Percentiles rank a stretch among this genome's conserved stretches.
These are phyloP conservation scores for Siderastrea radians DNA, from an alignment of 92 coral and sea anemone genomes.

Conservation along the genomic window DNA sequence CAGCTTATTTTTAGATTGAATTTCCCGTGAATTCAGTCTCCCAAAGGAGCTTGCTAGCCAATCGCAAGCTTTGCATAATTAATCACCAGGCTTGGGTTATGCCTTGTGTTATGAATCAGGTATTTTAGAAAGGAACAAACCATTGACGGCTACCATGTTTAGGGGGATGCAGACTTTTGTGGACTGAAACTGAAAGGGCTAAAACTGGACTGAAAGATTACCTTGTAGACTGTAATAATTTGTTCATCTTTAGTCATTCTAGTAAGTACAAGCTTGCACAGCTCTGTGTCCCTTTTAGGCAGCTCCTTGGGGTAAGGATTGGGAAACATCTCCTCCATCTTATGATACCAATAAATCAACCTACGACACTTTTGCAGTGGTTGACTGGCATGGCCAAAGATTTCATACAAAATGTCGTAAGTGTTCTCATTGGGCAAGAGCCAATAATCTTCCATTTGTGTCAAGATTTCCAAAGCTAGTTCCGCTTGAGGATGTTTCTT, in stretches of 20 bases:
- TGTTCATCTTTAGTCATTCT: conserved; percentile 88
- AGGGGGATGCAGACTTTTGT: no score
- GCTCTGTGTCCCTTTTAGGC: conserved; percentile 84
- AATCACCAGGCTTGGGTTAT: no score
- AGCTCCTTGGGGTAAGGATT: conserved; percentile 88
- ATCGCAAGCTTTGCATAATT: no score
- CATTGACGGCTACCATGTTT: no score
- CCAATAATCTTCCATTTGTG: conserved; percentile 96
- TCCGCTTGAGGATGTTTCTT: conserved; percentile 94
- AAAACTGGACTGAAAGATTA: neutral
- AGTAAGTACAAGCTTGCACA: conserved; percentile 81
- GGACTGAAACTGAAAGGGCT: neutral
- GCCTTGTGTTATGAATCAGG: no score
- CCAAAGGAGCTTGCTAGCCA: no score
- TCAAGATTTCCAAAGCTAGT: conserved; percentile 91
- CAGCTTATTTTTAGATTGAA: no score
- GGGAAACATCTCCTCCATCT: conserved; percentile 97
- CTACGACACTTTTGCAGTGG: conserved; percentile 93
- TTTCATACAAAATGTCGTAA: conserved; percentile 87
- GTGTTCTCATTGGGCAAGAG: conserved; percentile 84
- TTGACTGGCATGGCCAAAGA: conserved; percentile 96
- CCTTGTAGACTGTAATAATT: conserved; percentile 75
- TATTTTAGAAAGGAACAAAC: no score
- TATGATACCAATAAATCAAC: conserved; percentile 94
- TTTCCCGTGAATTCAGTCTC: no score